phyloP scores from a whole-genome alignment of 2,888 invertebrate species.

The Muschampia plurimacula region DNA sequence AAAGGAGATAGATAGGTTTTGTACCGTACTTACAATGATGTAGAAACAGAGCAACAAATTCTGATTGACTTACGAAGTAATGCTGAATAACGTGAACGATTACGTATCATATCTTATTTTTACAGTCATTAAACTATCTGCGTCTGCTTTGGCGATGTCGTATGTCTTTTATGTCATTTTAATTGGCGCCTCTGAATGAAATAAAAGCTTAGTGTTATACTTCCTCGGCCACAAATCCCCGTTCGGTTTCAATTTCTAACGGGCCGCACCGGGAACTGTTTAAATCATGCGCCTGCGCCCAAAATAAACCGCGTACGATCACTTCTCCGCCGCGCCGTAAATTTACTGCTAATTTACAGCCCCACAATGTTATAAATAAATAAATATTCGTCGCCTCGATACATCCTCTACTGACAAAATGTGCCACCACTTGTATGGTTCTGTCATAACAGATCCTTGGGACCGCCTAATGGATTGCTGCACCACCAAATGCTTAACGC shows the following conservation, averaged over 20 bases:
- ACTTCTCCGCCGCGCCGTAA: conserved; percentile 76
- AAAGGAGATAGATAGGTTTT: conserved; percentile 18
- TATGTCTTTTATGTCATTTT: conserved; percentile 49
- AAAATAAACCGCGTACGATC: conserved; percentile 79
- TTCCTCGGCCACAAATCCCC: conserved; percentile 59
- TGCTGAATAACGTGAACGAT: conserved; percentile 3
- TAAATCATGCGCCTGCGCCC: conserved; percentile 77
- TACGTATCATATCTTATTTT: conserved; percentile 11
- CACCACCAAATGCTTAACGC: conserved; percentile 17
- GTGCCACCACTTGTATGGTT: conserved; percentile 72
- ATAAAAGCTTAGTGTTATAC: conserved; percentile 55
- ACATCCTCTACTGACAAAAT: conserved; percentile 75
- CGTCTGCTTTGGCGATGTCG: background rate
- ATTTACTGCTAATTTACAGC: conserved; percentile 85
- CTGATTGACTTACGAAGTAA: conserved; percentile 16
- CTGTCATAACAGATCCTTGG: conserved; percentile 81
- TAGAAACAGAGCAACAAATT: conserved; percentile 16
- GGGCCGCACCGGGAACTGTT: conserved; percentile 66
- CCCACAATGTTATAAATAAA: conserved; percentile 82
- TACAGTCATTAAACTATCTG: conserved; percentile 16
- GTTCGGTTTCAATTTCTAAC: conserved; percentile 66
- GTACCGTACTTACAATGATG: conserved; percentile 8
- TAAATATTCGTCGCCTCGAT: conserved; percentile 75
- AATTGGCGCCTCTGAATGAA: conserved; percentile 57
- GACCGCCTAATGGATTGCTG: conserved; percentile 62